These are phyloP conservation scores for Atta cephalotes DNA, from an alignment of 1,140 invertebrate genomes.

Conservation along the genomic window DNA sequence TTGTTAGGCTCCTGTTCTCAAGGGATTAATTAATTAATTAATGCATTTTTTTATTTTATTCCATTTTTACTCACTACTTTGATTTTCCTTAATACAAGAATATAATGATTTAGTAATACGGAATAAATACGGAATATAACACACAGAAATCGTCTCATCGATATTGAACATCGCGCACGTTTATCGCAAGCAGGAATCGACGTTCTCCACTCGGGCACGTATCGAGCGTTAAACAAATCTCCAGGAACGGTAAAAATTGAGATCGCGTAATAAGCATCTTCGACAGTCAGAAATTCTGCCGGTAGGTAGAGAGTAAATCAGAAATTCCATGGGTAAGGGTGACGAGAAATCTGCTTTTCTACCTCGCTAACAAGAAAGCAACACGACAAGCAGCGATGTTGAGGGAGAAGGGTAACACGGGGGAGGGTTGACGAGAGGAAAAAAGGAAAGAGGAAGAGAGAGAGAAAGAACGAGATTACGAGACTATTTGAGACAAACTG, in stretches of 20 bases:
- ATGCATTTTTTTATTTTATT: background rate
- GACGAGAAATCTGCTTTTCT: conserved; percentile 60
- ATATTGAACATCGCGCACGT: background rate
- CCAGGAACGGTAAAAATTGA: conserved; percentile 1
- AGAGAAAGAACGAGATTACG: conserved; percentile 33
- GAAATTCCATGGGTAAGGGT: conserved; percentile 37
- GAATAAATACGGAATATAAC: background rate
- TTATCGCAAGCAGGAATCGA: background rate
- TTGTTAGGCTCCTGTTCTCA: too few relatives aligned
- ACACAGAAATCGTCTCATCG: background rate
- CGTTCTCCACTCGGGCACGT: conserved; percentile 22
- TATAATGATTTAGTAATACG: background rate
- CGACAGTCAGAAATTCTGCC: conserved; percentile 4
- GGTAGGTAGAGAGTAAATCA: conserved; percentile 42
- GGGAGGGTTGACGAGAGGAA: conserved; percentile 51
- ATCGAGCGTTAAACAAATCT: conserved; percentile 32
- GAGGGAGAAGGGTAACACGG: conserved; percentile 3
- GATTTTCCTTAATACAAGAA: background rate
- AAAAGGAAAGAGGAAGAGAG: conserved; percentile 33
- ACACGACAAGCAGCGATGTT: conserved; percentile 45
- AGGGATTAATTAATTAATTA: background rate
- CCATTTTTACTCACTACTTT: background rate
- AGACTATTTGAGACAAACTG: conserved; percentile 69
- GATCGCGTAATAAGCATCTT: conserved; percentile 38
- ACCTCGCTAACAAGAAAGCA: conserved; percentile 49